Base-by-base conservation (phyloP, 2,113 vertebrate species). In the Lampris incognitus region DNA sequence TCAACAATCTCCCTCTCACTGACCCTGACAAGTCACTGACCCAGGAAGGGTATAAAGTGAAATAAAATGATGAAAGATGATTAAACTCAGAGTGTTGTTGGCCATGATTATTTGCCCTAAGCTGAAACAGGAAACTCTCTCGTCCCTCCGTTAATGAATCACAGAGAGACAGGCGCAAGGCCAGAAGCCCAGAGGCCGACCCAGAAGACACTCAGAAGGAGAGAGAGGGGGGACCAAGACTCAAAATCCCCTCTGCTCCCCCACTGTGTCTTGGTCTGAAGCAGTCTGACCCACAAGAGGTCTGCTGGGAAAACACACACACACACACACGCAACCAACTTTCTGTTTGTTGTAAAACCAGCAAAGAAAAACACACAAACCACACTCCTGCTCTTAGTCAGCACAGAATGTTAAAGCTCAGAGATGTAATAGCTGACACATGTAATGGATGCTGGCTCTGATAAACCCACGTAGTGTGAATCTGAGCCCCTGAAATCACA, bases 71-170 rank as follows among this genome's bases (percentile, higher is more conserved):
- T 76, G n/a, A 73, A 41, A 71, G n/a, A 61, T 66, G 74, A 84
- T 85, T 81, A 86, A 77, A 8, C 38, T 24, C 39, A 10, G 58
- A 82, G 66, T 88, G 76, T 66, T 68, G 56, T 41, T 70, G 63
- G 59, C 55, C 48, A 42, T 49, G 4, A 11, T 4, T 54, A 24
- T 24, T 36, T 75, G 79, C 58, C 74, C 8, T 2, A 55, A 79
- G 59, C 66, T 44, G 75, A 82, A 84, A 82, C 54, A 74, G 74
- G 71, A 90, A 88, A 83, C 68, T 57, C 62, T 80, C 48, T 56
- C 36, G 59, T 79, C 72, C 72, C 38, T 72, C 65, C 4, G 39
- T 78, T 86, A 89, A 85, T 88, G 85, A 90, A 79, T 88, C 85
- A 87, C 81, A 84, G 79, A 79, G 64, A 69, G 56, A 54, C 10